Percentiles rank a stretch among this genome's conserved stretches.
Conservation (phyloP, 2,797 vertebrate genomes). For the Oophaga sylvatica region DNA sequence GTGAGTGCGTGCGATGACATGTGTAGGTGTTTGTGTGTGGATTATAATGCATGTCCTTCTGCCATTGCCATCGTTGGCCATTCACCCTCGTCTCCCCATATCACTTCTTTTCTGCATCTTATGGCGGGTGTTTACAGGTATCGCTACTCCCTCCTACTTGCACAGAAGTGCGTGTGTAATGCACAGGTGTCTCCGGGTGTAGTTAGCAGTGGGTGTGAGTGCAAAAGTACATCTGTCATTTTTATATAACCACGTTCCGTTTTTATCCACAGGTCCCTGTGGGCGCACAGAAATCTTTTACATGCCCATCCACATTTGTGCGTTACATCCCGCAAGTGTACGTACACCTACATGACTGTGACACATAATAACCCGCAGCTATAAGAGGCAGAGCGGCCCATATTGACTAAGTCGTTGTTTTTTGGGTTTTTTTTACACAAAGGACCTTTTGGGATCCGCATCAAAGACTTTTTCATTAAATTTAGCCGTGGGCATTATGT, state of each 20-base stretch:
- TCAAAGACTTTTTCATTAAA: background rate
- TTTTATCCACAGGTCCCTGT: background rate
- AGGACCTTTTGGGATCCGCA: background rate
- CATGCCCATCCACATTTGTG: conserved; percentile 14
- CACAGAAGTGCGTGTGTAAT: conserved; percentile 4
- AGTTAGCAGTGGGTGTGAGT: conserved; percentile 41
- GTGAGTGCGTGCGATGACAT: conserved; percentile 30
- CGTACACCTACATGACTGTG: conserved; percentile 40
- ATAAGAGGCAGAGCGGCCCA: conserved; percentile 19
- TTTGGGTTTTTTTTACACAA: background rate
- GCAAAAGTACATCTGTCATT: conserved; percentile 20
- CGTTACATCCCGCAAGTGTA: background rate
- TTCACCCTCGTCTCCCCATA: background rate
- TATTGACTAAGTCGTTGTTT: conserved; percentile 20
- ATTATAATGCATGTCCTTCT: conserved; percentile 35
- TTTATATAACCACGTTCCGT: background rate
- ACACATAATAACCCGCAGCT: conserved; percentile 47
- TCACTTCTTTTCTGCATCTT: background rate
- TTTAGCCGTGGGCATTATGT: conserved; percentile 11
- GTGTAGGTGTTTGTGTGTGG: conserved; percentile 50
- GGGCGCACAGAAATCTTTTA: conserved; percentile 24
- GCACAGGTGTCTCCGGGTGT: background rate
- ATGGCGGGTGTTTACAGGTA: background rate
- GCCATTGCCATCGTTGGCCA: background rate
- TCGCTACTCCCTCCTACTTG: background rate